Percentiles rank a stretch among this genome's conserved stretches.
Conservation (phyloP, 2,113 vertebrate species). For the Chinchilla lanigera region DNA sequence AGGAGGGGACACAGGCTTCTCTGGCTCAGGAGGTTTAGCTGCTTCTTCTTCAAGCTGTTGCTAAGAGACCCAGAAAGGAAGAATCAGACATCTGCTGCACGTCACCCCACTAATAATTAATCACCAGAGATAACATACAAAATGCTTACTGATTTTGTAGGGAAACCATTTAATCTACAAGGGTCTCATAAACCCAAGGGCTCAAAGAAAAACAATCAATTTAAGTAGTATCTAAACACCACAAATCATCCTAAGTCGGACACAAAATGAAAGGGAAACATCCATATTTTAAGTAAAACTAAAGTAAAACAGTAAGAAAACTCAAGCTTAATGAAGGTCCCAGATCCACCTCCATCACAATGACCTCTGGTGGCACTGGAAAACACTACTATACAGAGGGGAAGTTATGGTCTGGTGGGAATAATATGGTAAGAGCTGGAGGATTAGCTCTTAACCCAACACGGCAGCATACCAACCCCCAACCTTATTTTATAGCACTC, state of each 20-base stretch:
- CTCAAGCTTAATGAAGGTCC: neutral
- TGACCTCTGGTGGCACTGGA: neutral
- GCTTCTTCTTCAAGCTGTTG: constrained; percentile 99
- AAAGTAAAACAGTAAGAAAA: constrained; percentile 61
- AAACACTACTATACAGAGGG: neutral
- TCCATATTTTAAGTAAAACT: constrained; percentile 43
- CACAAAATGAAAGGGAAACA: neutral
- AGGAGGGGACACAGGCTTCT: constrained; percentile 97
- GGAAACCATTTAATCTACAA: neutral
- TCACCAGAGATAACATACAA: constrained; percentile 74
- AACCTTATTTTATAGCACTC: neutral
- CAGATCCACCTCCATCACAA: constrained; percentile 10
- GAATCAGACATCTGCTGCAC: constrained; percentile 81
- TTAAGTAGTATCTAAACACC: constrained; percentile 22
- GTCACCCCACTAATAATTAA: constrained; percentile 78
- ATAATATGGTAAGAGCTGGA: neutral
- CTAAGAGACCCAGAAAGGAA: constrained; percentile 90
- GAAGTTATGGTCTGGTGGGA: neutral
- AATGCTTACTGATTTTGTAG: constrained; percentile 50
- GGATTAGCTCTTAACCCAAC: neutral
- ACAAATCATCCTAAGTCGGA: constrained; percentile 5
- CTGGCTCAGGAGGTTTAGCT: constrained; percentile 97
- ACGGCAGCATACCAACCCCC: neutral
- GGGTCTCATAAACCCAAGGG: constrained; percentile 60
- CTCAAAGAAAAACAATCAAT: constrained; percentile 32